Conservation (phyloP, 2,113 vertebrate genomes). For the Crotalus helleri region DNA sequence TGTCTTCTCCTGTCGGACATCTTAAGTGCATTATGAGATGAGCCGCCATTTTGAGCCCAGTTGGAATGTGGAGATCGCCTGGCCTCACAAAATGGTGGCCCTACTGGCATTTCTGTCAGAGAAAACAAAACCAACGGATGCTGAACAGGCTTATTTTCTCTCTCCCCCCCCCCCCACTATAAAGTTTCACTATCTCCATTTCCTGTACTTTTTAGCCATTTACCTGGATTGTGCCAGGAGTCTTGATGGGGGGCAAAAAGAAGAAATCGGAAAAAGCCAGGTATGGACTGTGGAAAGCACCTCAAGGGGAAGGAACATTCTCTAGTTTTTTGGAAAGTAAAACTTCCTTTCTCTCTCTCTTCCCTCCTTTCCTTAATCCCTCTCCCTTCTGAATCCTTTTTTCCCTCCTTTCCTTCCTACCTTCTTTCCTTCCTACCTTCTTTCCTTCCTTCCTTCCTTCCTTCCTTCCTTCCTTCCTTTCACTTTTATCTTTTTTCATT, state of each 20-base stretch:
- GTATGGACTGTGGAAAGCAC: conserved; percentile 60
- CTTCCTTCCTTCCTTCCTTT: no score
- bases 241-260: conserved; percentile 98
- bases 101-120: background rate
- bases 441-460: no score
- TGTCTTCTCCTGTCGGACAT: background rate
- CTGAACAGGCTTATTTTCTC: background rate
- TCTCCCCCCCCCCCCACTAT: background rate
- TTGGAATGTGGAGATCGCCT: background rate
- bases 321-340: background rate
- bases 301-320: background rate
- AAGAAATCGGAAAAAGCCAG: conserved; percentile 96
- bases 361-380: background rate
- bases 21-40: background rate
- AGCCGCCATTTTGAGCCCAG: background rate
- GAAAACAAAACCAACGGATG: background rate
- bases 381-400: background rate
- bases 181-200: background rate
- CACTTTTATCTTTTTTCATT: no score
- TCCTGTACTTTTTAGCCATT: conserved; percentile 76
- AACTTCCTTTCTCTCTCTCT: background rate
- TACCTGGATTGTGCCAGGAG: conserved; percentile 93
- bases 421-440: no score
- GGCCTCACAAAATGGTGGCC: background rate
- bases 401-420: no score